Base-by-base conservation (phyloP, 2,113 vertebrate genomes). In the Hypanus sabinus region DNA sequence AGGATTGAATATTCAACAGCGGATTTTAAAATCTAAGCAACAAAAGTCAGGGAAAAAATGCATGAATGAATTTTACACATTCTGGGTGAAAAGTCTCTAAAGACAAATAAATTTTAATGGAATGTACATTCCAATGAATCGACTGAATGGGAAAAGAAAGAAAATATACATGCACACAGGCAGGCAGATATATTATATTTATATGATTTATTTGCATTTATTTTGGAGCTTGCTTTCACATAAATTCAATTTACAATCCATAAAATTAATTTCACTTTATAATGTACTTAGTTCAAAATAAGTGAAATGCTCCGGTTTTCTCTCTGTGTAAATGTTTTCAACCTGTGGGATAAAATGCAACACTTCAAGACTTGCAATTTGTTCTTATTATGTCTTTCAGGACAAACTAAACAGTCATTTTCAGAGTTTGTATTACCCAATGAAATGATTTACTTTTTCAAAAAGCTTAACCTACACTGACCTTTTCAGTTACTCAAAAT, bases 401-500 rank as follows among this genome's bases (percentile, higher is more conserved):
- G 22, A 24, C 91, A 93, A 46, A 73, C 9, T 75, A 55, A 73
- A 27, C 70, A 71, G 36, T 71, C 33, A 93, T 93, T 93, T 93
- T 22, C n/a, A 46, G 62, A 92, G 33, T 93, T 60, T 93, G 68
- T 20, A 75, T 73, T 11, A 9, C 91, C 91, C 65, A 75, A 38
- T 93, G 65, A 93, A 93, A 91, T 91, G 22, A 60, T 91, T 91
- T 38, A 20, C 38, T 75, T 93, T 90, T 93, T 75, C 16, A 22
- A 93, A 38, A 73, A 73, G 65, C 68, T 93, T 93, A 93, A 75
- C 68, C 91, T 55, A 30, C 70, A 30, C 68, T 93, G 91, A 93
- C 70, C 91, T 93, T 93, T 93, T 93, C 91, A 73, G 33, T 93
- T 18, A 30, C 91, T 73, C 70, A 93, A 75, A 93, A 93, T 73